These are phyloP conservation scores for Ennomos quercinarius DNA, from an alignment of 2,888 invertebrate species.

Conservation along the genomic window DNA sequence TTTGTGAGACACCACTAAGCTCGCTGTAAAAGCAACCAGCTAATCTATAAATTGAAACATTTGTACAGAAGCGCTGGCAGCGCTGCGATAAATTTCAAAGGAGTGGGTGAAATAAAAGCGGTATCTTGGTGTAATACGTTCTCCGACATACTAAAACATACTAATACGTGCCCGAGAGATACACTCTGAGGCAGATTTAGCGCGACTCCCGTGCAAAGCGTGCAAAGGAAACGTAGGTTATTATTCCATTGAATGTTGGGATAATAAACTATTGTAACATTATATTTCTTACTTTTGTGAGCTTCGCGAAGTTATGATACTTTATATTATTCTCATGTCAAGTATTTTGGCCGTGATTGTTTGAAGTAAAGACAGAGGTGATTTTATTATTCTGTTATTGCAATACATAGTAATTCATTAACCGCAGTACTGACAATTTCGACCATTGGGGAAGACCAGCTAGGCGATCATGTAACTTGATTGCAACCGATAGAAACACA, in stretches of 20 bases:
- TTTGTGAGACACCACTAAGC: constrained; percentile 17
- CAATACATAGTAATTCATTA: no score
- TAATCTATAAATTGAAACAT: constrained; percentile 47
- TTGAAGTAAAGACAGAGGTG: no score
- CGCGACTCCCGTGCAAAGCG: constrained; percentile 47
- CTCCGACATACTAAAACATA: constrained; percentile 52
- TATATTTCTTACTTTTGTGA: no score
- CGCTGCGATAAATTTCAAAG: constrained; percentile 56
- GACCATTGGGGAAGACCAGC: no score
- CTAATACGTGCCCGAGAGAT: constrained; percentile 45
- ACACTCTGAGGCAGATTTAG: constrained; percentile 41
- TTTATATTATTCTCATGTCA: no score
- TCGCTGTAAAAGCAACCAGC: constrained; percentile 34
- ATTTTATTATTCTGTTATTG: no score
- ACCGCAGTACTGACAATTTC: no score
- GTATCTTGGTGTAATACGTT: constrained; percentile 66
- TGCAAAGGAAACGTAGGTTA: constrained; percentile 48
- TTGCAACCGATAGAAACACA: no score
- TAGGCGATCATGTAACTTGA: no score
- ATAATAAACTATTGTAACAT: constrained; percentile 6
- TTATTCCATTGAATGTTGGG: constrained; percentile 11
- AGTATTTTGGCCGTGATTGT: no score
- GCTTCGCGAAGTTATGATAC: no score
- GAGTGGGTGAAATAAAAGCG: constrained; percentile 65
- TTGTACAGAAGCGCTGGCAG: constrained; percentile 48